Evolutionary conservation across 2,888 invertebrate genomes (phyloP), one percentile per base, ranked within the genome.

Genomic region (Leptarthrus brevirostris): DNA sequence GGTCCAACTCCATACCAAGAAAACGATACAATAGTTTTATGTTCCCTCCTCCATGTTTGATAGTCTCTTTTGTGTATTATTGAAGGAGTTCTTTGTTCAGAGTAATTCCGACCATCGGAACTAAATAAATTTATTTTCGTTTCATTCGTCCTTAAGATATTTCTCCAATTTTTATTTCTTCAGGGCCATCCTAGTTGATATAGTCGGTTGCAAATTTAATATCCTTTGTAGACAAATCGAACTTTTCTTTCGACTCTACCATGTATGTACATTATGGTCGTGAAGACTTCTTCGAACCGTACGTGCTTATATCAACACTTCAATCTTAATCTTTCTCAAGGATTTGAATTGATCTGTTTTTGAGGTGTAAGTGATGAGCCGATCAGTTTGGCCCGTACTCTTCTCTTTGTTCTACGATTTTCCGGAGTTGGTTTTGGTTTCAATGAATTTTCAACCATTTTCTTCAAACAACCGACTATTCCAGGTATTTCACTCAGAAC

Each of bases 111-210:
- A 30, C 30, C 30, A 30, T 30, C 30, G 8, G 8, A 30, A 30
- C n/a, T n/a, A n/a, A n/a, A n/a, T n/a, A n/a, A n/a, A n/a, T n/a
- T n/a, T n/a, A n/a, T n/a, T n/a, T n/a, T 8, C 30, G 8, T 30
- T 30, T 30, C 30, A 30, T 30, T 8, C 30, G 30, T 30, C 30
- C 8, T 5, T 30, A 30, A 30, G 30, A 30, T 30, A 30, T 30
- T 44, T n/a, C 44, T 44, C 44, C 14, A 44, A 5, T n/a, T 44
- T 44, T 44, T 44, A 44, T 44, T 5, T n/a, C 44, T 6, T 44
- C 44, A 44, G 44, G n/a, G 12, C 44, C 44, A 44, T 44, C 44
- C 44, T n/a, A 44, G 44, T 14, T 44, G 44, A 44, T 44, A 44
- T 44, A n/a, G n/a, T 44, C 44, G 12, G 44, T 8, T 44, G 44